Base-by-base conservation (phyloP, 1,140 invertebrate genomes). In the Platorchestia sp. region DNA sequence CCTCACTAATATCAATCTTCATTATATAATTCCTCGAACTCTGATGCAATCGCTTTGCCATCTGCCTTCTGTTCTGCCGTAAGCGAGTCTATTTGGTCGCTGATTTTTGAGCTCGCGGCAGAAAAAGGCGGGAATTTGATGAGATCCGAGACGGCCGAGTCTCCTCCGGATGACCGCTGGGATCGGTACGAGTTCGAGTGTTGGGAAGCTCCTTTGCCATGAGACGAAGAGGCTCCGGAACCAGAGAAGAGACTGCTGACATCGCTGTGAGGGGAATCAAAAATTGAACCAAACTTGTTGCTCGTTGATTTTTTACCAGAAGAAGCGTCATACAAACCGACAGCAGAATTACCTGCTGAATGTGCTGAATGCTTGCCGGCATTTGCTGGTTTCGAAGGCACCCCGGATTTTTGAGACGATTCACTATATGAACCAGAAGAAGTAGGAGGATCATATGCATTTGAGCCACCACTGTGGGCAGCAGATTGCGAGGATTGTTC, bases 31-130 rank as follows among this genome's bases (percentile, higher is more conserved):
- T 93, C 91, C 0, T 45, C 40, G 10, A 93, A 45, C 43, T 93
- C 91, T 45, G 45, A n/a, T 47, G 43, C 91, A 93, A 93, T 93
- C 3, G 45, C 40, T 22, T 45, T 44, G 10, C 91, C 91, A 41
- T 93, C 43, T 7, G 45, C 19, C 43, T 93, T 10, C 40, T 93
- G 41, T 7, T n/a, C 44, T 19, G 43, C 40, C 41, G 91, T 45
- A 36, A 93, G 44, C 40, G 91, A 42, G 91, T 93, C 91, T n/a
- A 93, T 93, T 36, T 93, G 91, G 40, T 93, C 91, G 44, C 91
- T 47, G 10, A 93, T 93, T 93, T 47, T 93, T 5, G 43, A 45
- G 43, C 91, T 44, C 10, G 91, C 91, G 6, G 91, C 43, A 42
- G 91, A 93, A 45, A 45, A 45, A 6, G 91, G 91, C 7, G 91